Conservation (phyloP, 2,888 invertebrate genomes). For the Chloromyia formosa region DNA sequence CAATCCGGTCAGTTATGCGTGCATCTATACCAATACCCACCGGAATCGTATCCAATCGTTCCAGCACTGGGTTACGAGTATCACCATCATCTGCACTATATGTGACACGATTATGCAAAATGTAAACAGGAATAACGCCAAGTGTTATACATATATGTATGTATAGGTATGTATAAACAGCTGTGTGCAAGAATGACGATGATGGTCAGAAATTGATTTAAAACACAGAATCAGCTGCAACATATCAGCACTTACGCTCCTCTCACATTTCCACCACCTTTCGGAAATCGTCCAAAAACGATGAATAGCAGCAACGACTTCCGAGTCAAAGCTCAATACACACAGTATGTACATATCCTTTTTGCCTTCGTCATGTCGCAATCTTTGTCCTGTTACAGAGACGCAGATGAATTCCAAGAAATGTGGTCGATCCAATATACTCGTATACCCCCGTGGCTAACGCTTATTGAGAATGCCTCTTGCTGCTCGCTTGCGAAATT, state of each 20-base stretch:
- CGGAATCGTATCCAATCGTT: too few relatives aligned
- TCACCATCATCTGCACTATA: neutral
- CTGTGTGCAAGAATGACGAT: neutral
- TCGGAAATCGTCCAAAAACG: neutral
- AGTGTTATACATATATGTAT: neutral
- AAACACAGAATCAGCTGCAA: slow-evolving; percentile 26
- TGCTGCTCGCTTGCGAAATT: too few relatives aligned
- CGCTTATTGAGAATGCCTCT: too few relatives aligned
- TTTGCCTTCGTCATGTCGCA: too few relatives aligned
- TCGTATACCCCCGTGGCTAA: too few relatives aligned
- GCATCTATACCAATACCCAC: too few relatives aligned
- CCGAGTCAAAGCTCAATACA: neutral
- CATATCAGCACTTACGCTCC: neutral
- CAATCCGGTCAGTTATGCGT: too few relatives aligned
- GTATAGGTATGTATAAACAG: neutral
- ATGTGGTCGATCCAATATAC: neutral
- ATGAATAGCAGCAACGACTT: neutral
- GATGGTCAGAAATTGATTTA: neutral
- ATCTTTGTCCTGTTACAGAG: neutral
- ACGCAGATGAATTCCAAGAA: neutral
- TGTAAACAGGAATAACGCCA: neutral
- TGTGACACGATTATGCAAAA: slow-evolving; percentile 27
- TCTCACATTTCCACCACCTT: neutral
- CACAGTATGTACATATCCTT: too few relatives aligned
- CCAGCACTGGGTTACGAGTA: too few relatives aligned